Evolutionary conservation across 2,113 vertebrate species (phyloP), one percentile per base, ranked within the genome.

Genomic region (Tamias sibiricus): DNA sequence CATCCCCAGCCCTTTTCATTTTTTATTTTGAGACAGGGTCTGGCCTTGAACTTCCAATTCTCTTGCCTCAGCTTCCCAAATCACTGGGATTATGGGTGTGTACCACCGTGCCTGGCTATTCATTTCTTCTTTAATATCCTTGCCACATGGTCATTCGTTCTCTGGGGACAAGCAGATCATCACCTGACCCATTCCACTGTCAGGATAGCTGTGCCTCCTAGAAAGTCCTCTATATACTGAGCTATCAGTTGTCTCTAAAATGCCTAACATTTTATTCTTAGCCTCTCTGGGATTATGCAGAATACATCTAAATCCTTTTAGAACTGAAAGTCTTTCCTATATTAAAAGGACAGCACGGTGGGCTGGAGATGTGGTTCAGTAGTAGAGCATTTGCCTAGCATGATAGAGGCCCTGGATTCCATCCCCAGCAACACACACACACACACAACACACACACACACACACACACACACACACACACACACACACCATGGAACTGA

Each of bases 401-500:
- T 22, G 66, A 52, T 62, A 10, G 64, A 49, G 32, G 6, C 40
- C 40, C 66, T 30, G 17, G 62, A 32, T 32, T 44, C 42, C 62
- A 28, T 26, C 13, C 57, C n/a, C 28, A 37, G 30, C 14, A 40
- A 2, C 77, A 80, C 14, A 17, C 66, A n/a, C 32, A 49, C 47
- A 49, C 11, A 49, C 47, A 47, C 47, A 49, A 49, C 47, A 13
- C 9, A 11, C 47, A 47, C 47, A 47, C 47, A 47, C 47, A 47
- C 47, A 47, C 47, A 47, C 44, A n/a, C n/a, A n/a, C n/a, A n/a
- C n/a, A n/a, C n/a, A n/a, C n/a, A n/a, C 47, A 49, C 47, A 49
- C 47, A 7, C 32, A 35, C 32, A 35, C 66, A 37, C 62, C 30
- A 0, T 0, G 8, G 26, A 32, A 42, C 0, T 8, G 54, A 0